Evolutionary conservation across 2,888 invertebrate species (phyloP), one percentile per base, ranked within the genome.

Genomic region (Aporophyla lueneburgensis): DNA sequence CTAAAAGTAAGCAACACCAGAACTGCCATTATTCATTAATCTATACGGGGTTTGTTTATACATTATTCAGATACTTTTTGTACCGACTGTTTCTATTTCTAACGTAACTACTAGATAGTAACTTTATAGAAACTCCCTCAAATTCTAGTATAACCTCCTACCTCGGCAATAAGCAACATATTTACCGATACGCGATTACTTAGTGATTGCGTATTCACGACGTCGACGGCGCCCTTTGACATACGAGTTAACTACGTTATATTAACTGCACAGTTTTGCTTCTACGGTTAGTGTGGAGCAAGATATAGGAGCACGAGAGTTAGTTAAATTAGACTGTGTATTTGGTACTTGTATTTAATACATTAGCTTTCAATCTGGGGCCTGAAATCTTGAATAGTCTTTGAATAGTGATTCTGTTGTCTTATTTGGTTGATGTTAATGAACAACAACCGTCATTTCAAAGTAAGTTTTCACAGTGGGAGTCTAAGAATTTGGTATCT

Each of bases 221-320:
- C 80, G 78, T 74, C 71, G 78, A 73, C 70, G 71, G 78, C 81
- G 81, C 71, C 88, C 90, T 92, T 91, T 91, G 90, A 90, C 86
- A 85, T 89, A 66, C 72, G 61, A 86, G 86, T 88, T 89, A 87
- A 87, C 83, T 83, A 82, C 77, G 79, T 86, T 81, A 78, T 83
- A 86, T 88, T 86, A 88, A 85, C 83, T 86, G 84, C 81, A 86
- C 83, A 84, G 84, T 86, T 84, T 87, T 87, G 86, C 85, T 85
- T 79, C 81, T 81, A 72, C 51, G 27, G 51, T 56, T 73, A 43
- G 58, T 53, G 58, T 86, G 88, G 87, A 74, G 21, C 43, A 85
- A 88, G 82, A 7, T 61, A 66, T 19, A 59, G 61, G 82, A 74
- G 77, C 49, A 2, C 21, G 83, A 81, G 77, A 27, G 1, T 69